Percentiles rank a stretch among this genome's conserved stretches.
Conservation (phyloP, 1,140 invertebrate genomes). For the Musca vetustissima region DNA sequence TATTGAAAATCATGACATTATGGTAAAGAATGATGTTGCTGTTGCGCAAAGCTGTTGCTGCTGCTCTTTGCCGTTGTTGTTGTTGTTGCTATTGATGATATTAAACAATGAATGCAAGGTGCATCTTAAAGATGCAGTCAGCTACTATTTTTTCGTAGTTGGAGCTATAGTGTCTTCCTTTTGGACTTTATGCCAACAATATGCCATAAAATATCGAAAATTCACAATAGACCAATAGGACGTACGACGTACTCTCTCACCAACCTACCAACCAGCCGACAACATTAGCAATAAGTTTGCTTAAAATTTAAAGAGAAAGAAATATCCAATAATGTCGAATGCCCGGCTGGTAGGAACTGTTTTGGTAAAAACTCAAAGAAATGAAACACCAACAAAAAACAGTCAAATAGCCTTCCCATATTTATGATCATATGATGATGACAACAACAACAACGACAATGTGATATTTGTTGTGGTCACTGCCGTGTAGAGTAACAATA, state of each 20-base stretch:
- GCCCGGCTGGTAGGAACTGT: not conserved
- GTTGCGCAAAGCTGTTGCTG: not conserved
- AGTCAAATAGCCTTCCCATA: not conserved
- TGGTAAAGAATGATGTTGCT: too few relatives aligned
- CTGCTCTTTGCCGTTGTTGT: too few relatives aligned
- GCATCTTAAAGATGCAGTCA: conserved; percentile 21
- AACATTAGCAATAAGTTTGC: too few relatives aligned
- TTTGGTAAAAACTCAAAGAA: not conserved
- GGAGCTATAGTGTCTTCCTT: not conserved
- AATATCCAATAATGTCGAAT: conserved; percentile 3
- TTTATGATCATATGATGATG: conserved; percentile 9
- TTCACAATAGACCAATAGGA: conserved; percentile 21
- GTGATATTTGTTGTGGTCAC: too few relatives aligned
- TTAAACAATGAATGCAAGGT: conserved; percentile 24
- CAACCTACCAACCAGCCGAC: too few relatives aligned
- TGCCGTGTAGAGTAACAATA: not conserved
- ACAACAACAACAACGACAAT: not conserved
- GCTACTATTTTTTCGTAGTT: conserved; percentile 4
- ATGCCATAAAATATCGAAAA: conserved; percentile 54
- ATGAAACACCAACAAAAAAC: not conserved
- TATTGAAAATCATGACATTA: conserved; percentile 18
- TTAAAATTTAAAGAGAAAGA: not conserved
- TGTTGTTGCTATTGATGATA: not conserved
- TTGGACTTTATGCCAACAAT: conserved; percentile 54
- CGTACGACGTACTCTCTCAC: not conserved